Evolutionary conservation across 2,888 invertebrate genomes (phyloP).

Genomic region (Dione juno): DNA sequence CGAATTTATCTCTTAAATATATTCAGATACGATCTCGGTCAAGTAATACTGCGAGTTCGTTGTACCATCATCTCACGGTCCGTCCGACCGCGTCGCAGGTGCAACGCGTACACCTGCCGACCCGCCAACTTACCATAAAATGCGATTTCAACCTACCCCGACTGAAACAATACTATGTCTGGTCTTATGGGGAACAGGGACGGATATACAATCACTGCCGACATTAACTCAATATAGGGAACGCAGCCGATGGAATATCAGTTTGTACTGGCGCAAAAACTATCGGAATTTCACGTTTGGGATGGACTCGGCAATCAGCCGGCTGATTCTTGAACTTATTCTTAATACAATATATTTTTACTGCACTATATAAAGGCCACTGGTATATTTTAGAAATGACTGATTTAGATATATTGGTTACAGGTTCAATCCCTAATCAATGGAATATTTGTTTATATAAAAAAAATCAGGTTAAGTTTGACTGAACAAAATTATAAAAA

Average conservation of each 20-base stretch:
- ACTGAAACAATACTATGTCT: conserved; percentile 70
- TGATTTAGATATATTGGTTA: neutral
- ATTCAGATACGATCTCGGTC: conserved; percentile 43
- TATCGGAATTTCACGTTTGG: conserved; percentile 79
- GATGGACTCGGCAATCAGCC: conserved; percentile 76
- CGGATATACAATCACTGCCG: conserved; percentile 75
- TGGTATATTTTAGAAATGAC: neutral
- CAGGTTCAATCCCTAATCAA: no score
- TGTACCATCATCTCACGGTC: conserved; percentile 75
- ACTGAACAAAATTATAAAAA: no score
- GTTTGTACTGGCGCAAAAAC: conserved; percentile 82
- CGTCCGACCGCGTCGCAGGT: conserved; percentile 77
- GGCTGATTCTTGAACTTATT: conserved; percentile 71
- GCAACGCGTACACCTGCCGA: conserved; percentile 77
- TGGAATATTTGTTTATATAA: no score
- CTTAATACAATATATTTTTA: conserved; percentile 79
- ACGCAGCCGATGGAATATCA: conserved; percentile 79
- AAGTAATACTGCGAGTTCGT: conserved; percentile 61
- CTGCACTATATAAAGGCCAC: conserved; percentile 50
- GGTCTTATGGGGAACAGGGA: conserved; percentile 61
- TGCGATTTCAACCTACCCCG: conserved; percentile 78
- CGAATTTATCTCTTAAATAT: conserved; percentile 10
- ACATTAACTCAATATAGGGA: conserved; percentile 81
- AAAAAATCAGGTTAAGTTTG: no score
- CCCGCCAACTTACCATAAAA: conserved; percentile 82